Conservation (phyloP, 2,797 vertebrate species). For the Garrulus glandarius region DNA sequence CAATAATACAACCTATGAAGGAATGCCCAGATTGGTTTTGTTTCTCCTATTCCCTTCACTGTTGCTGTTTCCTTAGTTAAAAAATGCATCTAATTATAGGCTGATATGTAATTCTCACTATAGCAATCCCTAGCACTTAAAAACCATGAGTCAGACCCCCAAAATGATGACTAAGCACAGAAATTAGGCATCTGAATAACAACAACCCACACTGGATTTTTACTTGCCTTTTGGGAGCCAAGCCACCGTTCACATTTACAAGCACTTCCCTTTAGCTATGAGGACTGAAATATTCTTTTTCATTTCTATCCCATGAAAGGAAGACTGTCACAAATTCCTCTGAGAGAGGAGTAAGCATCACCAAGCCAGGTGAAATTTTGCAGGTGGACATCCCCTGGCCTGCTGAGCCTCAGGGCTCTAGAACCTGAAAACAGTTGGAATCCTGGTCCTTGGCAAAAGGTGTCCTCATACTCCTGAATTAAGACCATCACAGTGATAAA, state of each 20-base stretch:
- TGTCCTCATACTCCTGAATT: not conserved
- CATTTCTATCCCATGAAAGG: not conserved
- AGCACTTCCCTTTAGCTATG: not conserved
- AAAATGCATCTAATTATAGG: constrained; percentile 4
- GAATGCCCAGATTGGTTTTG: not conserved
- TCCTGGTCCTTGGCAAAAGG: not conserved
- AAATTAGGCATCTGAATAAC: not conserved
- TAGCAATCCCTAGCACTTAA: not conserved
- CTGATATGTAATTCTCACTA: not conserved
- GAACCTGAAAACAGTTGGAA: not conserved
- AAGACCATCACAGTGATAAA: not conserved
- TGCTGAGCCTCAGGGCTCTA: not conserved
- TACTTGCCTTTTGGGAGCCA: not conserved
- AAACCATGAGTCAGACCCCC: not conserved
- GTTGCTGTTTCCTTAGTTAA: not conserved
- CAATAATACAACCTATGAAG: not conserved
- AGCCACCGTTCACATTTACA: not conserved
- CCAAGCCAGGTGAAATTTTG: not conserved
- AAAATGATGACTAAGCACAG: not conserved
- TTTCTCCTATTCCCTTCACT: constrained; percentile 4
- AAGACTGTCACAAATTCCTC: not conserved
- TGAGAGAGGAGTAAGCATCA: not conserved
- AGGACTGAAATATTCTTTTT: not conserved
- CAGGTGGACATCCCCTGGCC: not conserved
- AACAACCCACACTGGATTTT: not conserved